These are phyloP conservation scores for Athripsodes cinereus DNA, from an alignment of 2,888 invertebrate genomes.

Conservation along the genomic window DNA sequence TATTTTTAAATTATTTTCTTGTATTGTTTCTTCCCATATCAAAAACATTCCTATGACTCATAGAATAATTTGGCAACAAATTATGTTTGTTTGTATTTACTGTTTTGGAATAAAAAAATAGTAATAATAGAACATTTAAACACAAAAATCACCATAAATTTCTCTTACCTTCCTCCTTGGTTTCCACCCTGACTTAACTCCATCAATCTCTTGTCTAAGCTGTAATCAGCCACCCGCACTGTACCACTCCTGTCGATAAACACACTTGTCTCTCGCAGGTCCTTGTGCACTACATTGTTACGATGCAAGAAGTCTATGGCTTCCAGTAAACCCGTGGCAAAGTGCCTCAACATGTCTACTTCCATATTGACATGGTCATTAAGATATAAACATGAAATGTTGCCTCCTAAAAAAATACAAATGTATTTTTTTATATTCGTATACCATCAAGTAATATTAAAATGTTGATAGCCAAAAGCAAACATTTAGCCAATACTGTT, in stretches of 20 bases:
- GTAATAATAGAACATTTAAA: too few species aligned
- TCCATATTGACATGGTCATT: constrained; percentile 47
- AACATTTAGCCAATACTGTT: too few species aligned
- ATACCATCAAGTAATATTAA: too few species aligned
- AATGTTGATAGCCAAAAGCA: too few species aligned
- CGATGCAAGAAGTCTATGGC: constrained; percentile 75
- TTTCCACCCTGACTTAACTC: constrained; percentile 49
- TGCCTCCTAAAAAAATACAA: constrained; percentile 31
- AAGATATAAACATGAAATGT: constrained; percentile 45
- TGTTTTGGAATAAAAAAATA: too few species aligned
- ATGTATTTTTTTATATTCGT: not conserved
- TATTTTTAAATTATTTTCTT: too few species aligned
- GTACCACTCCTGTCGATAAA: constrained; percentile 62
- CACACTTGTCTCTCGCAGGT: constrained; percentile 68
- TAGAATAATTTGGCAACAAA: too few species aligned
- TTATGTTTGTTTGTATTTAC: too few species aligned
- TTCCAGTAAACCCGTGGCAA: constrained; percentile 66
- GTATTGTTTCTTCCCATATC: too few species aligned
- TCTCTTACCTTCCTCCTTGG: constrained; percentile 38
- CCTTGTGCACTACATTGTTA: constrained; percentile 76
- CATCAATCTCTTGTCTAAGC: constrained; percentile 59
- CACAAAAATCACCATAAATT: too few species aligned
- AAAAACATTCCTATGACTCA: too few species aligned
- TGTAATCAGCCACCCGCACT: constrained; percentile 60
- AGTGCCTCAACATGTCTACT: constrained; percentile 53